Evolutionary conservation across 2,888 invertebrate genomes (phyloP), one percentile per base, ranked within the genome.

Genomic region (Nymphalis c-album): DNA sequence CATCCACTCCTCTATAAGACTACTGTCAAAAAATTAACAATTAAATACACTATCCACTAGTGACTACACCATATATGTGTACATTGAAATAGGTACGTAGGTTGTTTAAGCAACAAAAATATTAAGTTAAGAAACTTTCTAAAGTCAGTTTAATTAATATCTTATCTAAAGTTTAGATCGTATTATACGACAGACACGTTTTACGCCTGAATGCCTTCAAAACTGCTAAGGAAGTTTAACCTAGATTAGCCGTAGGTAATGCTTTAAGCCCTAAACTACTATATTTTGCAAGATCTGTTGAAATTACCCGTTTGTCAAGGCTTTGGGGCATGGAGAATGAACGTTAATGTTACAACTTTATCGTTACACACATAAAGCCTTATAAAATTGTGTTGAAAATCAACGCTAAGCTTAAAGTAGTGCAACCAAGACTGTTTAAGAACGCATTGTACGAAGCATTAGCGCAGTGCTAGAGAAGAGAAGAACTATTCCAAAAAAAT

Each of bases 191-290:
- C 46, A 35, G 51, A 51, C 63, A 66, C 63, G 59, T 63, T 55
- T 64, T n/a, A 51, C 65, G 26, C 55, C 63, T 60, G 47, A 50
- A 51, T 51, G 71, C 47, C 71, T 66, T 70, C 57, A 66, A 63
- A 31, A 45, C 59, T 53, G 26, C 63, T 48, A 64, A 60, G 65
- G 68, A 68, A 66, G 63, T 58, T n/a, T 57, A 63, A 50, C 68
- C 67, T 45, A 70, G 64, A 67, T 70, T 18, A 57, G 26, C 50
- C 62, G 55, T 31, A 17, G 53, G 26, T 55, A 55, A 55, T 31
- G 26, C 53, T 55, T 26, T 63, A 63, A 63, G 63, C 63, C 68
- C 71, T 71, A 65, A 55, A 10, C 35, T 46, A n/a, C 45, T 26
- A 16, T n/a, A 63, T 68, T 60, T 63, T 48, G 63, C 63, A 68